Evolutionary conservation across 2,888 invertebrate species (phyloP).

Genomic region (Lasioglossum zephyrum): DNA sequence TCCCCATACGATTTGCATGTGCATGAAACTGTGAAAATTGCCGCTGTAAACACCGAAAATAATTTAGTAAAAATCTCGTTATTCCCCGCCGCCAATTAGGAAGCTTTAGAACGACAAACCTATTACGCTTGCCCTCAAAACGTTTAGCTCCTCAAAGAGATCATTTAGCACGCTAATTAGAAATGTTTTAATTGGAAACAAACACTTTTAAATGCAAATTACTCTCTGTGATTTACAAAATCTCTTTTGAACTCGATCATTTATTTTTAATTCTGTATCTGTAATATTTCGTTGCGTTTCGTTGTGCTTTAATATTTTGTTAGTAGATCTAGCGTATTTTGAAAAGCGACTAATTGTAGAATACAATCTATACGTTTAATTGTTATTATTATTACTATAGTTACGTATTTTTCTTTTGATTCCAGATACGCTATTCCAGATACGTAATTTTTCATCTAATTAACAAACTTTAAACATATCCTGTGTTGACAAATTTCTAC

Average conservation of each 20-base stretch:
- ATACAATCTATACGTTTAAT: neutral
- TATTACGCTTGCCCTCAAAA: neutral
- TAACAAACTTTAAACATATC: neutral
- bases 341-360: too few relatives aligned
- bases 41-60: conserved; percentile 8
- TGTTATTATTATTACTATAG: neutral
- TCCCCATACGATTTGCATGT: conserved; percentile 21
- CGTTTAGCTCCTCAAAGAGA: neutral
- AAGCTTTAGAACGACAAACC: too few relatives aligned
- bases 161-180: neutral
- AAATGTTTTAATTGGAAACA: neutral
- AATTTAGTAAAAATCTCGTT: neutral
- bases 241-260: neutral
- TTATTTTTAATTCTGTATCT: neutral
- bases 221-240: neutral
- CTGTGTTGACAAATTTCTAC: neutral
- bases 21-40: conserved; percentile 24
- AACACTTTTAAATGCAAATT: neutral
- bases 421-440: neutral
- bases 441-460: neutral
- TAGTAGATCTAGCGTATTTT: too few relatives aligned
- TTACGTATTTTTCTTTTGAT: too few relatives aligned
- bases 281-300: neutral
- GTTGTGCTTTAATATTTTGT: neutral
- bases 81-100: neutral